Base-by-base conservation (phyloP, 2,888 invertebrate genomes). In the Macrosoma leucophasiata region DNA sequence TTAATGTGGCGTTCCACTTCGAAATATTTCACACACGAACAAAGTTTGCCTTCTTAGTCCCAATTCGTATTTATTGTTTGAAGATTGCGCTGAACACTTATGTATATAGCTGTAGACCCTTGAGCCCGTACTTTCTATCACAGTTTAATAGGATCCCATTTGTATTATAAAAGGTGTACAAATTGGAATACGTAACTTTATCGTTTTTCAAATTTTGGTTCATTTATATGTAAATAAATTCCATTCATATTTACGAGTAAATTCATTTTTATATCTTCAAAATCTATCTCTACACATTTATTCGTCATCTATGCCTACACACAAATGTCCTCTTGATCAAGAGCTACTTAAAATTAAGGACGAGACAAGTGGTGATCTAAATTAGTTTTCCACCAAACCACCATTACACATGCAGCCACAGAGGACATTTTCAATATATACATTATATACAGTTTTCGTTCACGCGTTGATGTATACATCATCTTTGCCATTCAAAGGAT, bases 381-480 rank as follows among this genome's bases (percentile, higher is more conserved):
- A 43, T 43, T 43, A 40, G 38, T 31, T 38, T 23, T 23, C 25
- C 35, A 37, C 32, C 29, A 37, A 33, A 29, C 29, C 20, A 12
- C 12, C 13, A 20, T 20, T 2, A 11, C 9, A 11, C 5, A 9
- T 20, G 15, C 22, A 24, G n/a, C 15, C 23, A 19, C 25, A 15
- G 14, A 10, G 21, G 25, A 25, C 27, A 29, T 29, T 17, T 13
- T 2, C 3, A 11, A 34, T n/a, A 10, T 25, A 22, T 29, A n/a
- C n/a, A n/a, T n/a, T n/a, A n/a, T n/a, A n/a, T n/a, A n/a, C n/a
- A n/a, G 11, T 32, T 33, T 33, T 23, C 4, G 35, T 61, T 77
- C 67, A 84, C 61, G 82, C 82, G 36, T 70, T 78, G 28, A 84
- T 82, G 44, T 76, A 84, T 27, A 82, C 65, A 22, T 78, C 84